phyloP scores from a whole-genome alignment of 2,113 vertebrate species.

The Gopherus evgoodei region DNA sequence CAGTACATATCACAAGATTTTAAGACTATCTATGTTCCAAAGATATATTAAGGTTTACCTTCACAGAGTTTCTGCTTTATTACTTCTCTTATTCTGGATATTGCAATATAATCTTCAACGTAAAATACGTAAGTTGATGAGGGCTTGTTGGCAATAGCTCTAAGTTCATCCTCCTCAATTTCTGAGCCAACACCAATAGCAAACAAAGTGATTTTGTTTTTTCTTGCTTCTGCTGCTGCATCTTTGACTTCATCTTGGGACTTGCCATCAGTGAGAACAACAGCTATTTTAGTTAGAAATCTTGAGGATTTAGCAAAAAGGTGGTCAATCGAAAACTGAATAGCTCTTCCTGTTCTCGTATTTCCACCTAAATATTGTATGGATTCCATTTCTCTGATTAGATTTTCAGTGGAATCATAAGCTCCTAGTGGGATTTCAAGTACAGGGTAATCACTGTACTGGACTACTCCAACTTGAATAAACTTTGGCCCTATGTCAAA shows the following conservation, averaged over 20 bases:
- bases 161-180: slow-evolving; percentile 90
- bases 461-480: slow-evolving; percentile 95
- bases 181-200: slow-evolving; percentile 95
- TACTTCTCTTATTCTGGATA: slow-evolving; percentile 95
- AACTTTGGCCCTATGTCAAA: slow-evolving; percentile 97
- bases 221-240: slow-evolving; percentile 91
- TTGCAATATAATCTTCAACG: slow-evolving; percentile 96
- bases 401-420: slow-evolving; percentile 82
- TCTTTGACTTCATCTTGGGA: slow-evolving; percentile 95
- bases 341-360: slow-evolving; percentile 93
- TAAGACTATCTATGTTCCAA: background rate
- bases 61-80: slow-evolving; percentile 98
- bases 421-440: slow-evolving; percentile 93
- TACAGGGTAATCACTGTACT: slow-evolving; percentile 94
- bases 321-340: slow-evolving; percentile 92
- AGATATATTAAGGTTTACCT: slow-evolving; percentile 80
- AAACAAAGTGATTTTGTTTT: slow-evolving; percentile 92
- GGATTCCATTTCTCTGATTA: slow-evolving; percentile 88
- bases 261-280: slow-evolving; percentile 96
- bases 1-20: background rate
- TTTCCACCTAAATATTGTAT: slow-evolving; percentile 96
- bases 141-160: slow-evolving; percentile 95
- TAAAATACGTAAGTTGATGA: slow-evolving; percentile 94
- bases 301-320: slow-evolving; percentile 93
- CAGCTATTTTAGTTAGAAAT: slow-evolving; percentile 93